These are phyloP conservation scores for Plutomurus gul DNA, from an alignment of 1,140 invertebrate species.

Conservation along the genomic window DNA sequence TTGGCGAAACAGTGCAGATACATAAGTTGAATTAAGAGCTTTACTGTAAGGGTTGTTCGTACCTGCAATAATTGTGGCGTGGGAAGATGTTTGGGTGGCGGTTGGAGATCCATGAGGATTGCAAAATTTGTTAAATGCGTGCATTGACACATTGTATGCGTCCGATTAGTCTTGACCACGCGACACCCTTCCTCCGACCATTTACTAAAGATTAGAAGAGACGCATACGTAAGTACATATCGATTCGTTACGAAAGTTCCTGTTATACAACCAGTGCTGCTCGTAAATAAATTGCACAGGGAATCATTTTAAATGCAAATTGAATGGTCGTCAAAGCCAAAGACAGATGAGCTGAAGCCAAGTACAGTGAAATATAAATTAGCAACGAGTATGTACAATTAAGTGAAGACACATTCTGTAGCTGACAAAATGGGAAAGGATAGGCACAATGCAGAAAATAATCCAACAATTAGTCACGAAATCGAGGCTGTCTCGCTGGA, in stretches of 20 bases:
- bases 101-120: slow-evolving; percentile 84
- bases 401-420: neutral
- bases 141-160: slow-evolving; percentile 90
- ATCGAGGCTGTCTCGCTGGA: neutral
- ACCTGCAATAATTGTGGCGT: slow-evolving; percentile 62
- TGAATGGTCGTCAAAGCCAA: neutral
- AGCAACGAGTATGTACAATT: slow-evolving; percentile 14
- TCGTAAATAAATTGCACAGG: too few relatives aligned
- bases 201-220: slow-evolving; percentile 61
- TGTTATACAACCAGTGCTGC: too few relatives aligned
- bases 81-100: slow-evolving; percentile 60
- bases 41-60: neutral
- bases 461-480: slow-evolving; percentile 21
- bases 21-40: neutral
- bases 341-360: neutral
- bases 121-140: slow-evolving; percentile 98
- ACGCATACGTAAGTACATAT: neutral
- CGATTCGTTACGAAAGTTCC: neutral
- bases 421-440: neutral
- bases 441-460: neutral
- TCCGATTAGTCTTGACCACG: slow-evolving; percentile 76
- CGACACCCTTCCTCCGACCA: slow-evolving; percentile 92
- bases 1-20: neutral
- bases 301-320: neutral
- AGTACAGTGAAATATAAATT: neutral